Percentiles rank a stretch among this genome's conserved stretches.
These are phyloP conservation scores for Heterotilapia buettikoferi DNA, from an alignment of 2,113 vertebrate species.

Conservation along the genomic window DNA sequence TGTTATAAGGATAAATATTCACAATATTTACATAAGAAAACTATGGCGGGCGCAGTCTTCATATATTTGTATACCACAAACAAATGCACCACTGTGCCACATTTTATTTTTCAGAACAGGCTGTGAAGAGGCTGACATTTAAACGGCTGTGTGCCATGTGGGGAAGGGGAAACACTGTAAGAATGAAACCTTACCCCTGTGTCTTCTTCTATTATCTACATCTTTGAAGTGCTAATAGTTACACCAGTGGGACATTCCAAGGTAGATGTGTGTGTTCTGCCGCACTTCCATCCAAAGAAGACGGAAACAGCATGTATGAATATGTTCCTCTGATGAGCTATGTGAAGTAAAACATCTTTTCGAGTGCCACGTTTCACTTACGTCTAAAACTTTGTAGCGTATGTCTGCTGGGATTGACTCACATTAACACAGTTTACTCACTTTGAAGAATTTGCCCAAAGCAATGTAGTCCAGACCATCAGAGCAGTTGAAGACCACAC, in stretches of 20 bases:
- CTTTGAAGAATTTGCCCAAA: conserved; percentile 91
- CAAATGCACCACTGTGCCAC: not conserved
- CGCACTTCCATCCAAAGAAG: not conserved
- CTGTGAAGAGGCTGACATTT: not conserved
- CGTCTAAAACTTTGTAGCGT: not conserved
- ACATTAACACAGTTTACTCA: conserved; percentile 26
- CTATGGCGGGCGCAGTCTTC: not conserved
- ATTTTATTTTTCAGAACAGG: not conserved
- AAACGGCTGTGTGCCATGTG: not conserved
- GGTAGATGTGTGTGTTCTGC: not conserved
- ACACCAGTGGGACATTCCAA: not conserved
- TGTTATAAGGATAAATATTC: not conserved
- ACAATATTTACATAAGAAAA: not conserved
- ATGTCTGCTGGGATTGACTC: not conserved
- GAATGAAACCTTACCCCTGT: not conserved
- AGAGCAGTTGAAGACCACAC: conserved; percentile 90
- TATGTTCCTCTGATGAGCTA: not conserved
- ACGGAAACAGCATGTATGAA: not conserved
- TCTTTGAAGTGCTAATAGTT: not conserved
- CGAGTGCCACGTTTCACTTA: not conserved
- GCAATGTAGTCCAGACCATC: conserved; percentile 89
- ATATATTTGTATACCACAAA: not conserved
- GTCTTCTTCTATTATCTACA: not conserved
- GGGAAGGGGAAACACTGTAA: not conserved
- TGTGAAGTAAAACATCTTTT: not conserved